Percentiles rank a stretch among this genome's conserved stretches.
Conservation (phyloP, 2,797 vertebrate genomes). For the Australoheros facetus region DNA sequence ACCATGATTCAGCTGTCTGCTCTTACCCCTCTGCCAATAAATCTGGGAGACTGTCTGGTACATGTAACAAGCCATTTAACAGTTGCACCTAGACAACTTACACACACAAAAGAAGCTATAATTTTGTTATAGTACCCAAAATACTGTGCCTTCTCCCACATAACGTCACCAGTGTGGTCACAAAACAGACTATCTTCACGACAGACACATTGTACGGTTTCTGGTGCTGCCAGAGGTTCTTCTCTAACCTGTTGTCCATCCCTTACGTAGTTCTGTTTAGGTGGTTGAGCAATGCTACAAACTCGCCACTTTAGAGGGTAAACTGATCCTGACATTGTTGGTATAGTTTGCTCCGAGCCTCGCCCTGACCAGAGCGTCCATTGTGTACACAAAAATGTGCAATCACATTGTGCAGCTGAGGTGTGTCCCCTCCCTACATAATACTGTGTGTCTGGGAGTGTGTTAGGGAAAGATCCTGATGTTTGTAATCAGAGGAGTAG, state of each 20-base stretch:
- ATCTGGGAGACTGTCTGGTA: background rate
- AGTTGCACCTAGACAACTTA: background rate
- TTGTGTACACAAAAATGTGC: conserved; percentile 71
- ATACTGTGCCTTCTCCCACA: conserved; percentile 12
- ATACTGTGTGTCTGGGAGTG: conserved; percentile 57
- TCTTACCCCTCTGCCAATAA: conserved; percentile 1
- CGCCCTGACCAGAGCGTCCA: conserved; percentile 58
- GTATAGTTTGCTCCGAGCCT: conserved; percentile 54
- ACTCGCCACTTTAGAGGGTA: conserved; percentile 39
- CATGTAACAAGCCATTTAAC: conserved; percentile 1
- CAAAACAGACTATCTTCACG: conserved; percentile 14
- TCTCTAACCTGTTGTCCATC: conserved; percentile 27
- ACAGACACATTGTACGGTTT: conserved; percentile 36
- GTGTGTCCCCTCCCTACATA: conserved; percentile 68
- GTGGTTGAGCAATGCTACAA: conserved; percentile 16
- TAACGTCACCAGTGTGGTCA: conserved; percentile 17
- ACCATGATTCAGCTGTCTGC: conserved; percentile 51
- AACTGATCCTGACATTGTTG: conserved; percentile 56
- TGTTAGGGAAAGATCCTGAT: conserved; percentile 63
- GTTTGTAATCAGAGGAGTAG: conserved; percentile 80
- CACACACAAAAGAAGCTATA: background rate
- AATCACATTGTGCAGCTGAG: conserved; percentile 66
- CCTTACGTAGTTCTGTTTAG: conserved; percentile 22
- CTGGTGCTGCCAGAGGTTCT: conserved; percentile 44
- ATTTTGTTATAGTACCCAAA: conserved; percentile 36